Evolutionary conservation across 2,888 invertebrate species (phyloP).

Genomic region (Laothoe populi): DNA sequence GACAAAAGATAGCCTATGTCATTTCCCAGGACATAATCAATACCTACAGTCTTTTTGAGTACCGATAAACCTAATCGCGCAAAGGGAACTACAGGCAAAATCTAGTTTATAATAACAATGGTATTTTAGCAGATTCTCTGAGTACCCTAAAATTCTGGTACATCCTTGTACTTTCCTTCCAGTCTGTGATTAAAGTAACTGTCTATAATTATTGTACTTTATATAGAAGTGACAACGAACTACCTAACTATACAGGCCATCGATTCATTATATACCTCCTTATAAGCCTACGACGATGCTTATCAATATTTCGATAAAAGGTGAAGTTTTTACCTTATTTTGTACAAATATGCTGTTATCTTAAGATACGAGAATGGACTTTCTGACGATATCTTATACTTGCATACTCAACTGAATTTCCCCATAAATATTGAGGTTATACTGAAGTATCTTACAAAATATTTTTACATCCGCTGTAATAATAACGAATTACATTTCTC

Average conservation of each 20-base stretch:
- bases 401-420: slow-evolving; percentile 5
- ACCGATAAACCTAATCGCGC: too few relatives aligned
- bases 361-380: slow-evolving; percentile 4
- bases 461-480: slow-evolving; percentile 18
- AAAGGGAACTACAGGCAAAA: too few relatives aligned
- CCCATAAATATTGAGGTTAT: slow-evolving; percentile 16
- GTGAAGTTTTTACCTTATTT: slow-evolving; percentile 14
- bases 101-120: too few relatives aligned
- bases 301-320: slow-evolving; percentile 19
- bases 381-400: slow-evolving; percentile 4
- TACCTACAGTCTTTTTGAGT: too few relatives aligned
- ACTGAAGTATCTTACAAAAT: neutral
- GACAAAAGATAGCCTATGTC: too few relatives aligned
- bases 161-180: slow-evolving; percentile 40
- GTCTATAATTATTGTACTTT: slow-evolving; percentile 38
- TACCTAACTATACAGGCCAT: slow-evolving; percentile 18
- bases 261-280: slow-evolving; percentile 15
- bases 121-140: neutral
- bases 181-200: slow-evolving; percentile 46
- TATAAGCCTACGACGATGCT: slow-evolving; percentile 10
- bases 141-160: slow-evolving; percentile 10
- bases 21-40: too few relatives aligned
- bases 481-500: neutral
- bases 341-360: slow-evolving; percentile 7
- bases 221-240: slow-evolving; percentile 9